phyloP scores from a whole-genome alignment of 2,113 vertebrate genomes.

The Elanus axillaris region DNA sequence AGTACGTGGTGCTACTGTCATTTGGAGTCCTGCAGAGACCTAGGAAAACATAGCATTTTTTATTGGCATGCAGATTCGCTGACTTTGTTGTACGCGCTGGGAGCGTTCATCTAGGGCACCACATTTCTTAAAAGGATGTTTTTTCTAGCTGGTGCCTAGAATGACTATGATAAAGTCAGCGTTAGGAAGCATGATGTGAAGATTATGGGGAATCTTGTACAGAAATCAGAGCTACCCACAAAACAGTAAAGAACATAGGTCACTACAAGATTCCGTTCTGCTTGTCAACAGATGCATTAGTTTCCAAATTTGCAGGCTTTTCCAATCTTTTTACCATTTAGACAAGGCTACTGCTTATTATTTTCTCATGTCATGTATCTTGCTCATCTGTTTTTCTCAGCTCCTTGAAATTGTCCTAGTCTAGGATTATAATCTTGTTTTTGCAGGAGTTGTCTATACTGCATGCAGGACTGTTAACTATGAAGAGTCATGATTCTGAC shows the following conservation, averaged over 20 bases:
- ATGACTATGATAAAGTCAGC: neutral
- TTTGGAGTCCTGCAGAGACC: neutral
- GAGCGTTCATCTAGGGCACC: neutral
- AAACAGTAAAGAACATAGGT: neutral
- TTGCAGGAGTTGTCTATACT: neutral
- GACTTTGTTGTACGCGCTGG: neutral
- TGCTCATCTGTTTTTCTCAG: neutral
- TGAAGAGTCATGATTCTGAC: neutral
- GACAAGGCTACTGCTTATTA: neutral
- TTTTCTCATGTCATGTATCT: neutral
- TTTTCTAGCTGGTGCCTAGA: neutral
- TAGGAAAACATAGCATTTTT: neutral
- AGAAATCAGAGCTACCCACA: neutral
- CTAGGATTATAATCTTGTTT: neutral
- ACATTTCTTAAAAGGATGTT: neutral
- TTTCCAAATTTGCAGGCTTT: neutral
- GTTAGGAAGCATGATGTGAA: accelerated
- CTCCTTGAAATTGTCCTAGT: neutral
- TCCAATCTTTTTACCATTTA: neutral
- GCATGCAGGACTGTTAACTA: neutral
- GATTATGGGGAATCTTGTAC: neutral
- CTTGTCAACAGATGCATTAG: neutral
- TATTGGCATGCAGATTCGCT: neutral
- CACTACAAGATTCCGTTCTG: neutral
- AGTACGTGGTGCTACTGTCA: neutral